Evolutionary conservation across 1,140 invertebrate genomes (phyloP).

Genomic region (Drosophila azteca): DNA sequence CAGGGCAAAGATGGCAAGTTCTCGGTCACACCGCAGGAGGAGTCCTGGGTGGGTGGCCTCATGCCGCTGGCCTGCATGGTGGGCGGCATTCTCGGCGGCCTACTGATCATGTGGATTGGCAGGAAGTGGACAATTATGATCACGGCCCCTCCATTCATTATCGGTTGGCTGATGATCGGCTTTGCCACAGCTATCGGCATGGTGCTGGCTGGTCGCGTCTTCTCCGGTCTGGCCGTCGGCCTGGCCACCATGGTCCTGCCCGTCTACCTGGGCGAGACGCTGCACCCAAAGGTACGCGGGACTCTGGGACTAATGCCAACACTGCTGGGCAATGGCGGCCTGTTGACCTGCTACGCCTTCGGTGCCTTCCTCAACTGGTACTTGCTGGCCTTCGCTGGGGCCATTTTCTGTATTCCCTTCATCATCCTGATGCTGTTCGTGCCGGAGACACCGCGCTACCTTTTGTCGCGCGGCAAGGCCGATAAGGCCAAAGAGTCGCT

Average conservation of each 20-base stretch:
- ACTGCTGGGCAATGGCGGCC: slow-evolving; percentile 94
- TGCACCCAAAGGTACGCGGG: slow-evolving; percentile 95
- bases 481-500: slow-evolving; percentile 90
- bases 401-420: slow-evolving; percentile 90
- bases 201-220: slow-evolving; percentile 88
- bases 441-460: slow-evolving; percentile 96
- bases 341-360: slow-evolving; percentile 90
- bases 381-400: slow-evolving; percentile 91
- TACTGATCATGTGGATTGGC: slow-evolving; percentile 92
- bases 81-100: slow-evolving; percentile 93
- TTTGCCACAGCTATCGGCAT: slow-evolving; percentile 88
- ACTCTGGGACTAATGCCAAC: slow-evolving; percentile 94
- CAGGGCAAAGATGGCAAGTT: slow-evolving; percentile 85
- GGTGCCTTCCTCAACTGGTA: slow-evolving; percentile 92
- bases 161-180: slow-evolving; percentile 92
- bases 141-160: slow-evolving; percentile 92
- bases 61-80: slow-evolving; percentile 93
- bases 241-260: slow-evolving; percentile 93
- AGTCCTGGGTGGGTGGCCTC: slow-evolving; percentile 94
- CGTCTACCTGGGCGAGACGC: slow-evolving; percentile 96
- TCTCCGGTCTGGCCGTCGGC: slow-evolving; percentile 94
- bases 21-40: slow-evolving; percentile 87
- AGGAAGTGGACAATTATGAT: slow-evolving; percentile 91
- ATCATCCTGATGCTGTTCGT: slow-evolving; percentile 91
- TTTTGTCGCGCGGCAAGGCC: slow-evolving; percentile 89